These are phyloP conservation scores for Bufotes viridis DNA, from an alignment of 2,797 vertebrate species.

Conservation along the genomic window DNA sequence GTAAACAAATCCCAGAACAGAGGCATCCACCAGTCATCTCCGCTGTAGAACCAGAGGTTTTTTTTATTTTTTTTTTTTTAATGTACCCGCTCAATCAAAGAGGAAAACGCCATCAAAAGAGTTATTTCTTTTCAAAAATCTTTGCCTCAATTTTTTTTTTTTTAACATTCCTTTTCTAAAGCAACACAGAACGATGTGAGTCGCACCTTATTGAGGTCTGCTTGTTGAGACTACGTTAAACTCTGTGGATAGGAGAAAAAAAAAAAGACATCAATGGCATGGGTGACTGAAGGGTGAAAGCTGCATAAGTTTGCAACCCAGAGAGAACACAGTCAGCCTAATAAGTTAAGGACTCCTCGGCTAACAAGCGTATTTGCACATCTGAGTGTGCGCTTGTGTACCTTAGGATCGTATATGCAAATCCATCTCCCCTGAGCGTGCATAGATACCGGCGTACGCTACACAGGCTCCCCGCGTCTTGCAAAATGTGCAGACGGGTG, in stretches of 20 bases:
- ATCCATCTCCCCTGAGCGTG: neutral
- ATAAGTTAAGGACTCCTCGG: neutral
- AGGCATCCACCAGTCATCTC: neutral
- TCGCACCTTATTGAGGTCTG: neutral
- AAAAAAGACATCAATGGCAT: constrained; percentile 28
- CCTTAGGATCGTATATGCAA: constrained; percentile 9
- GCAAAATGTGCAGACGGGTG: constrained; percentile 61
- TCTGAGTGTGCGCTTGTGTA: constrained; percentile 35
- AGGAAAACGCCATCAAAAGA: constrained; percentile 24
- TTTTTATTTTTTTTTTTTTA: neutral
- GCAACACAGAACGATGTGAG: neutral
- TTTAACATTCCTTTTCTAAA: constrained; percentile 26
- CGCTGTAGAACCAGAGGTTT: neutral
- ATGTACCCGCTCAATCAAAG: constrained; percentile 11
- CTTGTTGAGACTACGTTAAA: constrained; percentile 13
- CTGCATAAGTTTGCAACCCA: neutral
- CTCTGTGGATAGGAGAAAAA: neutral
- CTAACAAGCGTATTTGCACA: constrained; percentile 44
- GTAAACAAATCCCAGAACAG: constrained; percentile 18
- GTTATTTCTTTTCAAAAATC: constrained; percentile 20
- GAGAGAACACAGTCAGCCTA: neutral
- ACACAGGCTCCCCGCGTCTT: constrained; percentile 25
- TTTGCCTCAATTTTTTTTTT: neutral
- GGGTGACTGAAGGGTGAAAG: neutral
- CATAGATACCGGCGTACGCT: neutral